Percentiles rank a stretch among this genome's conserved stretches.
These are phyloP conservation scores for Lepidocyrtinus sp. DNA, from an alignment of 2,888 invertebrate genomes.

Conservation along the genomic window DNA sequence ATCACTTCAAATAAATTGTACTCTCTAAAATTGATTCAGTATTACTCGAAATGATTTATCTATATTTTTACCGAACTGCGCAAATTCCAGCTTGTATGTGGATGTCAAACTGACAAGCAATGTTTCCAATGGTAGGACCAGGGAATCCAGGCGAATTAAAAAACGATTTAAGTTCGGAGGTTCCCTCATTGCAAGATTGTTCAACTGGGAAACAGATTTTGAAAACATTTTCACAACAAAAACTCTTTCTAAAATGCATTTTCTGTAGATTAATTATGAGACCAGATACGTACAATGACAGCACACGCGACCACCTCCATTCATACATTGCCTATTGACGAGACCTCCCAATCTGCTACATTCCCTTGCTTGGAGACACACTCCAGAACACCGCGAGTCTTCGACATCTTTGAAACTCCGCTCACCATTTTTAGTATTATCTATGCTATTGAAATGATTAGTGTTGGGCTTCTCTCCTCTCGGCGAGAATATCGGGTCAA, in stretches of 20 bases:
- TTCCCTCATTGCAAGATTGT: slow-evolving; percentile 60
- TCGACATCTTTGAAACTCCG: slow-evolving; percentile 17
- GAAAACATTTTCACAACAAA: background rate
- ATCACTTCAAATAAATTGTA: too few relatives aligned
- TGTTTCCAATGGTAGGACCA: slow-evolving; percentile 65
- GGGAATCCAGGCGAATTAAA: slow-evolving; percentile 68
- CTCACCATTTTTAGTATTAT: slow-evolving; percentile 44
- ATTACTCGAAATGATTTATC: background rate
- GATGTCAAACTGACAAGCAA: slow-evolving; percentile 68
- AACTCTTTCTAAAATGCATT: too few relatives aligned
- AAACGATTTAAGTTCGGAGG: slow-evolving; percentile 50
- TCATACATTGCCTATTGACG: slow-evolving; percentile 54
- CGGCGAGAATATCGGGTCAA: slow-evolving; percentile 37
- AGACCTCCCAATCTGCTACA: slow-evolving; percentile 62
- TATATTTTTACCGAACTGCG: slow-evolving; percentile 56
- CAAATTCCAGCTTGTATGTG: slow-evolving; percentile 67
- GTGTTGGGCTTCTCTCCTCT: slow-evolving; percentile 46
- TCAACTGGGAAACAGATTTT: slow-evolving; percentile 49
- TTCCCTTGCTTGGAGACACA: slow-evolving; percentile 61
- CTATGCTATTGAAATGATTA: slow-evolving; percentile 35
- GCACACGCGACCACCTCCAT: slow-evolving; percentile 63
- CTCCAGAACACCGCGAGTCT: slow-evolving; percentile 50
- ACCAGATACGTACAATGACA: slow-evolving; percentile 61
- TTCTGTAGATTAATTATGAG: background rate
- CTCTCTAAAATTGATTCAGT: too few relatives aligned